A percentile compares a stretch with the other conserved stretches of the same genome.
Evolutionary conservation across 2,113 vertebrate genomes (phyloP).

Genomic region (Peromyscus leucopus): DNA sequence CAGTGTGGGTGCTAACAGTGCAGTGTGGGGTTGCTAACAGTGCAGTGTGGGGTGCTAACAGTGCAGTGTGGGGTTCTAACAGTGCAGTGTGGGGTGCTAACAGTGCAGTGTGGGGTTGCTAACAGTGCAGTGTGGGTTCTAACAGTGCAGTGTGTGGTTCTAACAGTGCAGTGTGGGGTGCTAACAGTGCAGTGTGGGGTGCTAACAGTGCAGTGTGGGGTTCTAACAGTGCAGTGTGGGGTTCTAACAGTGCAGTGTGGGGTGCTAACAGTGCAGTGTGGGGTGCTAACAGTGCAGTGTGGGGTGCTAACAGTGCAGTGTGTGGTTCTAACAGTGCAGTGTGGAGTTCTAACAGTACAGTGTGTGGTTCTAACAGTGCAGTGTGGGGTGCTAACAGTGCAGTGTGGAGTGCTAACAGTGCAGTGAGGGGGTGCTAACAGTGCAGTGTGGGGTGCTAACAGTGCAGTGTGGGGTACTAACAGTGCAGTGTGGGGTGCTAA

Average conservation of each 20-base stretch:
- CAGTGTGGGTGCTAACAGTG: too few relatives aligned
- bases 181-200: background rate
- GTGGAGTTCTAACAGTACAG: background rate
- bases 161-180: background rate
- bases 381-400: background rate
- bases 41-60: too few relatives aligned
- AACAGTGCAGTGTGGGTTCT: background rate
- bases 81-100: too few relatives aligned
- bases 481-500: background rate
- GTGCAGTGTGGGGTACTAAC: too few relatives aligned
- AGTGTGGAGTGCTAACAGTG: background rate
- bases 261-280: too few relatives aligned
- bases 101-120: too few relatives aligned
- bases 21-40: too few relatives aligned
- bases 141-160: background rate
- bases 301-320: background rate
- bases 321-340: too few relatives aligned
- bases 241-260: too few relatives aligned
- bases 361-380: too few relatives aligned
- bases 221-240: background rate
- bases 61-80: too few relatives aligned
- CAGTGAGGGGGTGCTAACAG: background rate
- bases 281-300: background rate
- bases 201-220: background rate
- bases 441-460: background rate